Evolutionary conservation across 2,888 invertebrate genomes (phyloP), one percentile per base, ranked within the genome.

Genomic region (Catocala nupta): DNA sequence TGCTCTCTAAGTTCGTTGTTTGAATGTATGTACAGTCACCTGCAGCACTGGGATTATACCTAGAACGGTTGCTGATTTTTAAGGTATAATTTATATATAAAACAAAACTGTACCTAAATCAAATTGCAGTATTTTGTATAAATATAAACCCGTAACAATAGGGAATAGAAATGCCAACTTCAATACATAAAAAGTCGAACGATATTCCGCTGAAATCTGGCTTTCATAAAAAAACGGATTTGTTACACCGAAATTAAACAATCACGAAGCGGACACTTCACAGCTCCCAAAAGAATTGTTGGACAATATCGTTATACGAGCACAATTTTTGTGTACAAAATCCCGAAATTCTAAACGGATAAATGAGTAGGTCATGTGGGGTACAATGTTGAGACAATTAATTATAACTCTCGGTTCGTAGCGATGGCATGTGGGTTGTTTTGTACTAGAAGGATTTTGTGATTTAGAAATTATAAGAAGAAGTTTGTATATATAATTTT

Each of bases 341-440:
- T 48, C 8, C 48, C 49, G 11, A 77, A 72, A 73, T 73, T 73
- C 65, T 65, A 80, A 83, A 81, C 79, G 77, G 76, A 81, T 79
- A 79, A 82, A 83, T 77, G 78, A 77, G 75, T 63, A 73, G 73
- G 78, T 80, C 79, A 71, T 55, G 58, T 61, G 68, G 68, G 75
- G 74, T 68, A 36, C 69, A 77, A 76, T 71, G 77, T 71, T 68
- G 69, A 71, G 56, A 73, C 84, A 76, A 87, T 88, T 85, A 84
- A 88, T 87, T 85, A 84, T 78, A 78, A 55, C 47, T 48, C 42
- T 25, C 7, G 49, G 13, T 48, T 4, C 13, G 9, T 55, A 70
- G 52, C 58, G 57, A 51, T 57, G 57, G 34, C 10, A 53, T 4
- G 36, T 9, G 0, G 36, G 10, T 12, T 10, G 11, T 53, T n/a